phyloP scores from a whole-genome alignment of 2,113 vertebrate species.

The Oreochromis niloticus region DNA sequence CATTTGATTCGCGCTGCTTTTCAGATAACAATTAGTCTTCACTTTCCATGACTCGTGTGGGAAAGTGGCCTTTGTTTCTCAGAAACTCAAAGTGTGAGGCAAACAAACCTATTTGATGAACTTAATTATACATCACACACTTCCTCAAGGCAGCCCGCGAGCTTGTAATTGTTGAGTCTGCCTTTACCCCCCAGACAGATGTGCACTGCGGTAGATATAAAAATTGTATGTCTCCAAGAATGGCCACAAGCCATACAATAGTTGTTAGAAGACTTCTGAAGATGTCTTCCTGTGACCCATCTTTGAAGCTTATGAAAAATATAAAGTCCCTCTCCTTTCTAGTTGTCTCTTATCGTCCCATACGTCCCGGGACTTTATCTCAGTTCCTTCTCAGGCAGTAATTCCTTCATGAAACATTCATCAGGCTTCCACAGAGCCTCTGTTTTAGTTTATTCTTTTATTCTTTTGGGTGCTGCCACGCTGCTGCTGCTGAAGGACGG shows the following conservation, averaged over 20 bases:
- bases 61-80: not conserved
- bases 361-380: not conserved
- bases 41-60: not conserved
- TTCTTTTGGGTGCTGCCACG: not conserved
- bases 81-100: not conserved
- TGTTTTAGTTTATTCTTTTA: not conserved
- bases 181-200: not conserved
- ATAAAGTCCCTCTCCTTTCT: not conserved
- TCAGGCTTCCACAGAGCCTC: not conserved
- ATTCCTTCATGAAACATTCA: slow-evolving; percentile 30
- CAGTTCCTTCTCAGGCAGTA: not conserved
- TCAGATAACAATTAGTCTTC: not conserved
- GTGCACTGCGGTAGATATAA: not conserved
- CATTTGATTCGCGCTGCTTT: not conserved
- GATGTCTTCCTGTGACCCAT: not conserved
- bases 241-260: not conserved
- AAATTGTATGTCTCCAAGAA: slow-evolving; percentile 1
- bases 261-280: not conserved
- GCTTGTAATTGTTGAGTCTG: not conserved
- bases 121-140: slow-evolving; percentile 43
- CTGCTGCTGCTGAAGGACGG: not conserved
- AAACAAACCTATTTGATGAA: slow-evolving; percentile 8
- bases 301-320: not conserved
- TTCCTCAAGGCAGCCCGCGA: not conserved
- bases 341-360: not conserved